Evolutionary conservation across 2,113 vertebrate species (phyloP), one percentile per base, ranked within the genome.

Genomic region (Nothoprocta perdicaria): DNA sequence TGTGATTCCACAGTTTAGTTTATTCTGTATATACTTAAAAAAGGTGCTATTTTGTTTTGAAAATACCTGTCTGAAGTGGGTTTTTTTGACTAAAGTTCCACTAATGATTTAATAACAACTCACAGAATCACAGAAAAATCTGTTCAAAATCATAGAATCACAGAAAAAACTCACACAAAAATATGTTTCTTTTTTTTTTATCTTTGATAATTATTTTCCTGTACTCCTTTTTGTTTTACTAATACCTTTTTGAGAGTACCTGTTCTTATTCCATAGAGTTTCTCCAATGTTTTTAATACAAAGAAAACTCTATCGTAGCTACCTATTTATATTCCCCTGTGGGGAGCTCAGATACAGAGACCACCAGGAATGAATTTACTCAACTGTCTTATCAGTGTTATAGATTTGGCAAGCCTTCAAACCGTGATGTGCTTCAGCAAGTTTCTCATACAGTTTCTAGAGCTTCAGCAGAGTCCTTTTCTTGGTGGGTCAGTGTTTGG

Each of bases 261-360:
- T 50, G 9, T 50, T 63, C 27, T 72, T 84, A 22, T 35, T 66
- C 89, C 35, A 71, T 41, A 83, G 53, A 86, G 55, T 73, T 43
- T 5, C 27, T 73, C 63, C 80, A 80, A 12, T 43, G 58, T n/a
- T 40, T 46, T 22, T 38, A 69, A 76, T 88, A 72, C 31, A 87
- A 65, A 79, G 52, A 50, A 52, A 65, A 14, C 52, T 81, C 46
- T 63, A 13, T 15, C 38, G 27, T 55, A 41, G 21, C 46, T 57
- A 22, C 29, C 41, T 45, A 45, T 58, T 86, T 61, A 41, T 13
- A 7, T 13, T 3, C 18, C 46, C 75, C 46, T 0, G 0, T 8
- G 72, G 27, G 29, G 27, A 94, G 29, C 41, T 67, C 78, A 81
- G 26, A 81, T 8, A 3, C 27, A 76, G 57, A 83, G 33, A 80